Evolutionary conservation across 92 coral and sea anemone genomes (phyloP).

Genomic region (Porites cylindrica): DNA sequence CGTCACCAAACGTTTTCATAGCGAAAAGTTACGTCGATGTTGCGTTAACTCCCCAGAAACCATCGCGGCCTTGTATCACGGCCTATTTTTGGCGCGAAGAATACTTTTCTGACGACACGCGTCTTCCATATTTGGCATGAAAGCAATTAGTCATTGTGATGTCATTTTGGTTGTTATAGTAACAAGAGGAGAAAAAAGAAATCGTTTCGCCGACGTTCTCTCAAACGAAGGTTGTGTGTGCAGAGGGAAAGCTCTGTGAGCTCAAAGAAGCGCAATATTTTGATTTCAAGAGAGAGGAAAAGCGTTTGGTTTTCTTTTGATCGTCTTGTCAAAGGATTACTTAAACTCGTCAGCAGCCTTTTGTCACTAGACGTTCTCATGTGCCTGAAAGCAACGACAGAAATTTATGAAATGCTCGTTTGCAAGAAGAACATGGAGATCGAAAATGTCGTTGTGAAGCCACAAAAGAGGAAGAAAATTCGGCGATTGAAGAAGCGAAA

Average conservation of each 20-base stretch:
- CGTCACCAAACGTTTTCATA: background rate
- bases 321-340: conserved; percentile 8
- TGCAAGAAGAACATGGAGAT: conserved; percentile 25
- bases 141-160: background rate
- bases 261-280: background rate
- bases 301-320: conserved; percentile 29
- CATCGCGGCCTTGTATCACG: background rate
- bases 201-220: background rate
- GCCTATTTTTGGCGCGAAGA: conserved; percentile 13
- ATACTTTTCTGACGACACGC: background rate
- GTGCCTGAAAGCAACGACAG: conserved; percentile 28
- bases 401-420: conserved; percentile 11
- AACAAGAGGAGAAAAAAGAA: background rate
- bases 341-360: background rate
- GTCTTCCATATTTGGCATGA: conserved; percentile 29
- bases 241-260: fast-evolving
- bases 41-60: conserved; percentile 27
- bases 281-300: background rate
- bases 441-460: conserved; percentile 22
- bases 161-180: conserved; percentile 39
- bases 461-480: conserved; percentile 62
- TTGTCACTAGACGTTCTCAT: conserved; percentile 9
- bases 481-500: conserved; percentile 83
- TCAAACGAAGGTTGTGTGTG: conserved; percentile 4
- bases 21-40: background rate